Evolutionary conservation across 1,140 invertebrate species (phyloP).

Genomic region (Coenobita brevimanus): DNA sequence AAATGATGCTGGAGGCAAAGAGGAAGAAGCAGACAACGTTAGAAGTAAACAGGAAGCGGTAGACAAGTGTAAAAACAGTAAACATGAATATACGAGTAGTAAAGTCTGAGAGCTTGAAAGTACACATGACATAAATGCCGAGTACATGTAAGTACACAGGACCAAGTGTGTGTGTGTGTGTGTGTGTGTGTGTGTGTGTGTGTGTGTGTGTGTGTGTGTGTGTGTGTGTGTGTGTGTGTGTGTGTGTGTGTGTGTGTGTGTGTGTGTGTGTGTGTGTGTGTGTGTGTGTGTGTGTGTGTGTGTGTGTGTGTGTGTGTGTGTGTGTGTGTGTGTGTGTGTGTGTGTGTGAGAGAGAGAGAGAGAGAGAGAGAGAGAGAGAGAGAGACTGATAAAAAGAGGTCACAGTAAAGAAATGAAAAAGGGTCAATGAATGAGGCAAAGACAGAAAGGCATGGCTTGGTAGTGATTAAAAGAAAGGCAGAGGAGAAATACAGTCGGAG

Average conservation of each 20-base stretch:
- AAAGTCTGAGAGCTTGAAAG: too few species aligned
- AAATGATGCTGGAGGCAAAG: slow-evolving; percentile 15
- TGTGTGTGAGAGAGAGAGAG: neutral
- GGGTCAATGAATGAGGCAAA: neutral
- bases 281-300: neutral
- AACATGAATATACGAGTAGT: too few species aligned
- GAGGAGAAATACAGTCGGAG: too few species aligned
- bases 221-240: too few species aligned
- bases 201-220: too few species aligned
- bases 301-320: neutral
- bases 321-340: neutral
- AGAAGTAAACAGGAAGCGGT: neutral
- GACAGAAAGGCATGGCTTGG: too few species aligned
- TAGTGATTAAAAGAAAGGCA: too few species aligned
- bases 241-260: too few species aligned
- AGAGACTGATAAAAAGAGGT: neutral
- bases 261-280: too few species aligned
- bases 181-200: too few species aligned
- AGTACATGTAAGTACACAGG: neutral
- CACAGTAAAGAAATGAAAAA: neutral
- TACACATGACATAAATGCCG: neutral
- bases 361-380: neutral
- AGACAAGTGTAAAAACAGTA: neutral
- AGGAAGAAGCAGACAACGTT: slow-evolving; percentile 12
- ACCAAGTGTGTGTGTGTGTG: too few species aligned